Base-by-base conservation (phyloP, 2,888 invertebrate genomes). In the Tigriopus californicus region DNA sequence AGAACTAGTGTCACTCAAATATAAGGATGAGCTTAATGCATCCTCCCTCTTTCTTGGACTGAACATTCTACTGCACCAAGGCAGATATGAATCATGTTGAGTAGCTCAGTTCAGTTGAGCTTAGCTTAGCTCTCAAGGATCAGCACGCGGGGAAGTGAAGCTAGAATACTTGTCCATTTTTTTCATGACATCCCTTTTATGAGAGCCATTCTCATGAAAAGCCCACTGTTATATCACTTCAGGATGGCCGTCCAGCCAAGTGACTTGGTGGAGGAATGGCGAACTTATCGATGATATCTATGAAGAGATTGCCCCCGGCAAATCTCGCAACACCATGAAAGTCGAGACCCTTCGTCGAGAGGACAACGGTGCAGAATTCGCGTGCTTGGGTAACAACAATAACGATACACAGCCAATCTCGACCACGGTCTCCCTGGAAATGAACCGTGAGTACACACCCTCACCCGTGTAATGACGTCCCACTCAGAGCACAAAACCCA, bases 301-400 rank as follows among this genome's bases (percentile, higher is more conserved):
- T 15, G 56, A 56, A 24, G 56, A 56, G 44, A 56, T 56, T 12
- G 33, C 33, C 13, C 56, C 56, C 5, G 56, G 56, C 18, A 56
- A 56, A 44, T 56, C 56, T 42, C 44, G 56, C 1, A 56, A 56
- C 44, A 56, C 56, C 15, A 56, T 75, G 63, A 66, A 69, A 25
- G 68, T 74, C 13, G 65, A 66, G 13, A 65, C 77, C 65, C 75
- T 85, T 47, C 74, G 76, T 13, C 72, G 83, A 62, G 74, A 77
- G n/a, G 81, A 81, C 69, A 76, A 80, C 57, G 77, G 81, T 64
- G 79, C 80, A 1, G 76, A 79, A 4, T 81, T 80, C 70, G 80
- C 80, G 12, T 84, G 84, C 67, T 79, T 81, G 64, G 83, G 82
- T 5, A 79, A 80, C 67, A 83, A 83, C 68, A 82, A 82, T 53